Conservation (phyloP, 2,888 invertebrate species). For the Leptinotarsa peninsularis region DNA sequence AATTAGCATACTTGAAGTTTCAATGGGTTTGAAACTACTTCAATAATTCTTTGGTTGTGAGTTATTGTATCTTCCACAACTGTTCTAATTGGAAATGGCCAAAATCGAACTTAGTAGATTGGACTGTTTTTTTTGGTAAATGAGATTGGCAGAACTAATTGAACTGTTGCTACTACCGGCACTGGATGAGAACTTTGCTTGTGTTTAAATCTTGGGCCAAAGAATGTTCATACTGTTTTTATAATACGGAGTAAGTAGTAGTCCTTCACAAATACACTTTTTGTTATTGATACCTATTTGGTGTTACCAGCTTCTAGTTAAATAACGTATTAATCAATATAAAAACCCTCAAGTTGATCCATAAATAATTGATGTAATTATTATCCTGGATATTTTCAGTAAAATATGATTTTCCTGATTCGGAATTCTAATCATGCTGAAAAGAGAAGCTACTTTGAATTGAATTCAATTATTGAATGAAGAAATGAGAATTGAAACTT, state of each 20-base stretch:
- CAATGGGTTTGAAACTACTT: background rate
- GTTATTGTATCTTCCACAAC: background rate
- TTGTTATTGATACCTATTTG: background rate
- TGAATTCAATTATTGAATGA: no score
- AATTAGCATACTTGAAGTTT: no score
- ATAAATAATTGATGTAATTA: constrained; percentile 1
- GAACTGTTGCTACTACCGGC: background rate
- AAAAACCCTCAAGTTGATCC: no score
- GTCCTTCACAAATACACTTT: background rate
- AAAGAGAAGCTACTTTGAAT: no score
- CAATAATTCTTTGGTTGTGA: constrained; percentile 6
- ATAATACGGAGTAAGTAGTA: background rate
- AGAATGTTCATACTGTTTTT: background rate
- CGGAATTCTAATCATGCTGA: no score
- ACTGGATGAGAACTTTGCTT: background rate
- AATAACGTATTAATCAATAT: no score
- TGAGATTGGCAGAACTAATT: background rate
- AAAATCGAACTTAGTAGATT: background rate
- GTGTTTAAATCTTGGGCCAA: background rate
- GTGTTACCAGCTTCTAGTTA: no score
- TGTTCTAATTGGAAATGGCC: background rate
- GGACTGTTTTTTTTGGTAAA: background rate
- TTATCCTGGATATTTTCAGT: background rate
- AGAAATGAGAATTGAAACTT: no score
- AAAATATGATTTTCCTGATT: no score